A percentile compares a stretch with the other conserved stretches of the same genome.
These are phyloP conservation scores for Lutjanus erythropterus DNA, from an alignment of 2,113 vertebrate genomes.

Conservation along the genomic window DNA sequence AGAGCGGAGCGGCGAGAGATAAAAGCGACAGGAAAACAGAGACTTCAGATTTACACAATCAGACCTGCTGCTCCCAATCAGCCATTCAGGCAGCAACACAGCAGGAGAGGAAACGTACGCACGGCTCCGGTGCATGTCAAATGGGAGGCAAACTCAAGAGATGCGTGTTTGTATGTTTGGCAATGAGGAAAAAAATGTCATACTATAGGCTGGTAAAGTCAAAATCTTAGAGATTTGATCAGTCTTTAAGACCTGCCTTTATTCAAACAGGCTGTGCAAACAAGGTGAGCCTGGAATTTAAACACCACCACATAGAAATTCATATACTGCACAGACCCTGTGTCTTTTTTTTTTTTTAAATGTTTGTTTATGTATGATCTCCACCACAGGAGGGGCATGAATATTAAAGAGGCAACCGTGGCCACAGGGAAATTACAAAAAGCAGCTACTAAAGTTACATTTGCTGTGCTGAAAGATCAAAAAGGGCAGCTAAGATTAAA, in stretches of 20 bases:
- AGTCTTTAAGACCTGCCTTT: neutral
- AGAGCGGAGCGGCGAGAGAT: conserved; percentile 14
- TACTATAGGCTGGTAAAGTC: neutral
- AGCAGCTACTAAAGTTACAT: conserved; percentile 28
- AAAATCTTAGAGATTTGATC: neutral
- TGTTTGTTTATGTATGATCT: conserved; percentile 21
- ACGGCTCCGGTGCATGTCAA: conserved; percentile 33
- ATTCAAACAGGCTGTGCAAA: neutral
- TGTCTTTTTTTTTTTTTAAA: neutral
- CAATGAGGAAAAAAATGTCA: neutral
- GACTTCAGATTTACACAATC: conserved; percentile 57
- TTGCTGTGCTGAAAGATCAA: conserved; percentile 2
- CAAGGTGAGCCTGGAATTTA: neutral
- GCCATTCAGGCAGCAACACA: conserved; percentile 51
- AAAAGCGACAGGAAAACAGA: conserved; percentile 55
- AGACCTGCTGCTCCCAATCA: conserved; percentile 75
- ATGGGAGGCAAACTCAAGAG: conserved; percentile 9
- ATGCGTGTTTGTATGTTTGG: conserved; percentile 23
- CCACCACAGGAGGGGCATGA: conserved; percentile 16
- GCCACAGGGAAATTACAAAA: conserved; percentile 31
- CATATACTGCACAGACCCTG: neutral
- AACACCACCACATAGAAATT: neutral
- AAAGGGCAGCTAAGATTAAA: conserved; percentile 15
- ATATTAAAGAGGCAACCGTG: conserved; percentile 16
- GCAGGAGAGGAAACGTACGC: conserved; percentile 28